Conservation (phyloP, 2,888 invertebrate genomes). For the Apamea anceps region DNA sequence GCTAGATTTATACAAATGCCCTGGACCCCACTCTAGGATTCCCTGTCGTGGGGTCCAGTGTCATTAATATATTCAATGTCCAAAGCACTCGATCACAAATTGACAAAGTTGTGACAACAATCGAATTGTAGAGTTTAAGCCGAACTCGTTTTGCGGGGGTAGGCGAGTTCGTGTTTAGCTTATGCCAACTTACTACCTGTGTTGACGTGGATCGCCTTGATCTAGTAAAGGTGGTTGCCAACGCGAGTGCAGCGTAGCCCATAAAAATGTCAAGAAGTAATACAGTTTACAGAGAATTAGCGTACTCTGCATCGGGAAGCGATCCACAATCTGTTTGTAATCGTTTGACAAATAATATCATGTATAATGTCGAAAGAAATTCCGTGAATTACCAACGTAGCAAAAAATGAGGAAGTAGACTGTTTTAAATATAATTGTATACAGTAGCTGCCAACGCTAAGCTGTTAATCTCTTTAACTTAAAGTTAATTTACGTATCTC, state of each 20-base stretch:
- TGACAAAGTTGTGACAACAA: slow-evolving; percentile 59
- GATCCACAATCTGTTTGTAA: not conserved
- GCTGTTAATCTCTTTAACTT: slow-evolving; percentile 8
- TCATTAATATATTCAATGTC: not conserved
- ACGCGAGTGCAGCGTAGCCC: slow-evolving; percentile 32
- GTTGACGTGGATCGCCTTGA: slow-evolving; percentile 72
- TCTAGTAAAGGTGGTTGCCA: slow-evolving; percentile 71
- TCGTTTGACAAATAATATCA: slow-evolving; percentile 3
- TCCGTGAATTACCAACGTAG: slow-evolving; percentile 7
- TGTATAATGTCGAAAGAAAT: slow-evolving; percentile 26
- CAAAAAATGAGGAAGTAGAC: slow-evolving; percentile 38
- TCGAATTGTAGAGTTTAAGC: slow-evolving; percentile 57
- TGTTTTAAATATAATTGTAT: slow-evolving; percentile 16
- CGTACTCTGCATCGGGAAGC: slow-evolving; percentile 21
- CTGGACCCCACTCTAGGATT: not conserved
- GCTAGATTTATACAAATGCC: no score
- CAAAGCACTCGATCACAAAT: slow-evolving; percentile 45
- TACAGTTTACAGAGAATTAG: slow-evolving; percentile 9
- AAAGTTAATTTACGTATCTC: not conserved
- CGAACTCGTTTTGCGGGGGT: slow-evolving; percentile 55
- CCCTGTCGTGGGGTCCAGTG: not conserved
- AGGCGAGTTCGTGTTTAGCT: slow-evolving; percentile 51
- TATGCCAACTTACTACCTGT: slow-evolving; percentile 54
- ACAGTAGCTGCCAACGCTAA: not conserved
- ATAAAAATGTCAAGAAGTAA: slow-evolving; percentile 66